Base-by-base conservation (phyloP, 2,888 invertebrate genomes). In the Drosophila nigricruria region DNA sequence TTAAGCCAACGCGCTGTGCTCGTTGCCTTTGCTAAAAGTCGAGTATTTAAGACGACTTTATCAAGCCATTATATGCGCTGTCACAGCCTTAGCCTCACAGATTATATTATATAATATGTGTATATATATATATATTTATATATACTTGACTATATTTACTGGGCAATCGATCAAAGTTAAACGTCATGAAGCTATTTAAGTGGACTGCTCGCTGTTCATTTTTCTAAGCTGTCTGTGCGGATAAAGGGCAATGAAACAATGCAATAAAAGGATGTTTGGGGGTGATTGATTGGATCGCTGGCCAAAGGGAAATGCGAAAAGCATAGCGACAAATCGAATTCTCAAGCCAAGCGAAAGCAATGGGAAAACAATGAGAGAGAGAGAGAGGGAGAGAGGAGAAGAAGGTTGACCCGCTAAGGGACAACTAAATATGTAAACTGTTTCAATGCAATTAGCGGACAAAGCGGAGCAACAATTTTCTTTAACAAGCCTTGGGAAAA, bases 211-310 rank as follows among this genome's bases (percentile, higher is more conserved):
- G 58, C 42, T 60, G 57, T 61, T 65, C 42, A 58, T 65, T 64
- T 71, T 49, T 36, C 52, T 34, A 34, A 60, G 59, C 69, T 79
- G 69, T 68, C 59, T 34, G 52, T n/a, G 52, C 59, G 52, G 69
- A 74, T 68, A 74, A 68, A 63, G 59, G 75, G 38, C 69, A 78
- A 62, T 62, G 42, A 78, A 67, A 73, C 68, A 63, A 57, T 68
- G 77, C 68, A 62, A 58, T 50, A 56, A 58, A 32, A 14, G 47
- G n/a, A 34, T 57, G 34, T 42, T 75, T 32, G 38, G 36, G 58
- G 36, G 40, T 76, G 75, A 76, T 76, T 68, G 69, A 76, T 76
- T 68, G 75, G 52, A 30, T 16, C 27, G 34, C 23, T 18, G 42
- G 38, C 47, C 32, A 47, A 50, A 30, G 23, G 40, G 16, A 20